Evolutionary conservation across 2,888 invertebrate genomes (phyloP), one percentile per base, ranked within the genome.

Genomic region (Strigamia maritima): DNA sequence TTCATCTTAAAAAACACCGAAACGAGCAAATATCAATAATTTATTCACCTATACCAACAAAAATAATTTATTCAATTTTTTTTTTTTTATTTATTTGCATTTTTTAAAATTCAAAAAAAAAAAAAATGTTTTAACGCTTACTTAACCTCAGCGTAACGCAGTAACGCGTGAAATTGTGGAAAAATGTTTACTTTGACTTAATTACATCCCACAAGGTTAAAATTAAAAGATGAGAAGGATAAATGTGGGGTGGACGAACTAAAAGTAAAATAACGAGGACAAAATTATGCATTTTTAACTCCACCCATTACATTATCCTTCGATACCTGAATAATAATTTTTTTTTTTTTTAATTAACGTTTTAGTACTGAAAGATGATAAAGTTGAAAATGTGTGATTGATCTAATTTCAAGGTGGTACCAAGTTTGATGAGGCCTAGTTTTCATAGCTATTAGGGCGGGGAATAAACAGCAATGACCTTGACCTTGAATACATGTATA

Each of bases 381-480:
- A 35, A 35, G 10, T 35, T 35, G 4, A 10, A 3, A 40, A 40
- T 6, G 2, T 40, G 2, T 40, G 40, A 60, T 60, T 60, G 60
- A 60, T 60, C 60, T 60, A 19, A 60, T 60, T 60, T 60, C n/a
- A 19, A n/a, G 60, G 60, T 60, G 60, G 12, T 19, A 60, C 60
- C 60, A 10, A 22, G 19, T 60, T 19, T 60, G 60, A 60, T 19
- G 60, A 60, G 60, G 60, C 60, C 60, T 60, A 60, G 14, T 60
- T 60, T 60, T 60, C 22, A 60, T 60, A 60, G 60, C 60, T 24
- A 60, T n/a, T 24, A 60, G 60, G 60, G 60, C 60, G 60, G 60
- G 60, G 60, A 60, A 60, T 60, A 60, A 60, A 60, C 60, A 60
- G 60, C 60, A 60, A 60, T 60, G 60, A 60, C 60, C 60, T 60